Evolutionary conservation across 1,140 invertebrate genomes (phyloP), one percentile per base, ranked within the genome.

Genomic region (Eueides isabella): DNA sequence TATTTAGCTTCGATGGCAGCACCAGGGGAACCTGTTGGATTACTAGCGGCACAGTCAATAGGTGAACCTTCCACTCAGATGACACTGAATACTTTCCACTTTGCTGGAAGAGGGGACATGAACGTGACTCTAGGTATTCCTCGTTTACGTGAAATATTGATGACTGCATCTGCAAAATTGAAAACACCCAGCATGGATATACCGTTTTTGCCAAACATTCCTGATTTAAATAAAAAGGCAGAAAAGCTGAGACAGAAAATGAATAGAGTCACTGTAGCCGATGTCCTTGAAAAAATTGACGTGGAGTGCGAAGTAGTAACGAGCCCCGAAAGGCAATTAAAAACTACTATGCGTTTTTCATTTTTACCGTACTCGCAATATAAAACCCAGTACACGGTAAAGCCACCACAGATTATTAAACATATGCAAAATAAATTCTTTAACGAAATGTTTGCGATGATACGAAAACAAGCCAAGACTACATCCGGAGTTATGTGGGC

Each of bases 51-150:
- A 26, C 97, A 97, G 94, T 99, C 98, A 9, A 97, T 99, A 80
- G 99, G 99, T 73, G 99, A 99, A 94, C 99, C 99, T 0, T 99
- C 98, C 3, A 99, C 99, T 71, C 99, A 99, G 94, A 99, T 99
- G 99, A 99, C 99, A 81, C 91, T 99, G 76, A 99, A 99, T 85
- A 99, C 99, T 38, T 99, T 99, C 93, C 99, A 99, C 89, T 99
- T 99, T 94, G 99, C 99, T 81, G 99, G 99, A 91, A 96, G 98
- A 94, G 98, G 99, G 95, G 99, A 99, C 93, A 99, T 99, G 98
- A 99, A 99, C 92, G 98, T 99, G 0, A 99, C 99, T 0, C 94
- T 99, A 1, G 99, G 98, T 95, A 99, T 99, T 80, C 99, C 99
- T 0, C 95, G 99, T 81, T 93, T 99, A 2, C 94, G 98, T 84